A percentile compares a stretch with the other conserved stretches of the same genome.
Evolutionary conservation across 2,888 invertebrate genomes (phyloP).

Genomic region (Hyalella azteca): DNA sequence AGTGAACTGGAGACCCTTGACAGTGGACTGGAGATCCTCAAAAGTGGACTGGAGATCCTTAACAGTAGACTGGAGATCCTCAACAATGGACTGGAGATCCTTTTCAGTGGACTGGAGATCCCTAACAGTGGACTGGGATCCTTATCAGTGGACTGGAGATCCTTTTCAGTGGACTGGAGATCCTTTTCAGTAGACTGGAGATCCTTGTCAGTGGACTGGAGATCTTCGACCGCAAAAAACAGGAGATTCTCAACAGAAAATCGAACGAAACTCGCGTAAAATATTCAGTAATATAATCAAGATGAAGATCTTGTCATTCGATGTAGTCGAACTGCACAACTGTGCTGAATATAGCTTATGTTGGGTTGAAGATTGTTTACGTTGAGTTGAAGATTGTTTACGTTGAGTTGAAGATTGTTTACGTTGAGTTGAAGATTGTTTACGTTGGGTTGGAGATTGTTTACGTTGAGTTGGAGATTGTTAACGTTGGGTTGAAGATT

Average conservation of each 20-base stretch:
- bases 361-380: too few relatives aligned
- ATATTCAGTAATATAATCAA: too few relatives aligned
- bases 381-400: too few relatives aligned
- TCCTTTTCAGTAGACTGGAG: neutral
- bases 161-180: neutral
- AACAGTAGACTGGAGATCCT: neutral
- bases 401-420: neutral
- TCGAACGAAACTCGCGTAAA: too few relatives aligned
- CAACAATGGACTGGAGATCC: neutral
- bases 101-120: neutral
- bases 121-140: neutral
- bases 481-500: neutral
- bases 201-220: neutral
- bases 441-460: neutral
- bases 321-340: too few relatives aligned
- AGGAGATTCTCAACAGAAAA: neutral
- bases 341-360: too few relatives aligned
- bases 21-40: neutral
- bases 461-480: neutral
- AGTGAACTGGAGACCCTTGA: neutral
- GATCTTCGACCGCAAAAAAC: neutral
- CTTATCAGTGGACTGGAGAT: neutral
- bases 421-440: neutral
- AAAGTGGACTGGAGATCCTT: neutral
- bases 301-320: too few relatives aligned